Evolutionary conservation across 1,140 invertebrate genomes (phyloP), one percentile per base, ranked within the genome.

Genomic region (Nasonia giraulti): DNA sequence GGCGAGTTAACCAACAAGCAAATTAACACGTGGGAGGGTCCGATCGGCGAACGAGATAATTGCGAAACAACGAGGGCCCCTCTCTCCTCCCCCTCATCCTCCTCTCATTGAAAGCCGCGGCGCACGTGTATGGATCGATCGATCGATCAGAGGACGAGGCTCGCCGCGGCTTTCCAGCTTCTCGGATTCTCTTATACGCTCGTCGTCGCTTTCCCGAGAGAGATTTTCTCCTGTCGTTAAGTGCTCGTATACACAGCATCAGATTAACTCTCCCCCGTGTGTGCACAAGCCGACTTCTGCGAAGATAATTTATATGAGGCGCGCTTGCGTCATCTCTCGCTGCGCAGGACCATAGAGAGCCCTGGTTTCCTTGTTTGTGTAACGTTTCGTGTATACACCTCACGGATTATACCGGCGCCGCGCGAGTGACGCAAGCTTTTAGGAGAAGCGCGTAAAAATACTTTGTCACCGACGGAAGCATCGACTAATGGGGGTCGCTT

Each of bases 21-120:
- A 93, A 93, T 92, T 93, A 93, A 92, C 92, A 92, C 92, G 91
- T 91, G 89, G 90, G 91, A 91, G 90, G 90, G 89, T 89, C 88
- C 87, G 91, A 91, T 91, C 89, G 88, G 87, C 87, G 88, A 91
- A 88, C 89, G 86, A 89, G 92, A 93, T 92, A 91, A 91, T 91
- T 91, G 90, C 88, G 90, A 88, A 86, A 85, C 86, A 78, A 82
- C 37, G 69, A 85, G 75, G 81, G 76, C 40, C 84, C 78, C 68
- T 83, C 50, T 80, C n/a, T 75, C 27, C 27, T 27, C 27, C 27
- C 0, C 23, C 23, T 27, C 23, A 0, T 27, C 27, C 27, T 2
- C 69, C n/a, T 75, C 55, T 62, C 55, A 62, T 62, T 62, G 62
- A 74, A 83, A 76, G 66, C 81, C 85, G 73, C 68, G 74, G 71